Conservation (phyloP, 2,888 invertebrate species). For the Leucania comma region DNA sequence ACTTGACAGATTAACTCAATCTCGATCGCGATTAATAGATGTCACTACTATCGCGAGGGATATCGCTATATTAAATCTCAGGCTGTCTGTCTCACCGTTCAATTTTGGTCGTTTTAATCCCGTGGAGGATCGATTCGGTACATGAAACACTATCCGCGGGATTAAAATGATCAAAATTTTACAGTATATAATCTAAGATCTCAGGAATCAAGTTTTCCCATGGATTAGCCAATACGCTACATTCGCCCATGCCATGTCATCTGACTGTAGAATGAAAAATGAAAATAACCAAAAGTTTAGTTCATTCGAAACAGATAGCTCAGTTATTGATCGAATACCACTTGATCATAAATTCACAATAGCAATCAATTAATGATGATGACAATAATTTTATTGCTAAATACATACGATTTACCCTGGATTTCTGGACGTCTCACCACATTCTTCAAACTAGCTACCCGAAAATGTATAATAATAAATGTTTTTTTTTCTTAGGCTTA, state of each 20-base stretch:
- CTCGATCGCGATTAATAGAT: slow-evolving; percentile 22
- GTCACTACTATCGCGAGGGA: slow-evolving; percentile 5
- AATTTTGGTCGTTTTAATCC: too few species aligned
- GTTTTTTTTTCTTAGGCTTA: slow-evolving; percentile 62
- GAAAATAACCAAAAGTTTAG: background rate
- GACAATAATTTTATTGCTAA: background rate
- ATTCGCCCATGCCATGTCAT: background rate
- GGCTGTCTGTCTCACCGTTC: too few species aligned
- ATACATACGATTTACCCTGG: background rate
- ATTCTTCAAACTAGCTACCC: background rate
- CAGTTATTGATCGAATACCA: background rate
- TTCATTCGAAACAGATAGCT: background rate
- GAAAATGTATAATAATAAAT: background rate
- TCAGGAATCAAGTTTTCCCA: background rate
- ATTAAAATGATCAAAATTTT: too few species aligned
- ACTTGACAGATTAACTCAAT: background rate
- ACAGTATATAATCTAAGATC: too few species aligned
- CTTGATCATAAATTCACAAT: too few species aligned
- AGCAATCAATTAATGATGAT: too few species aligned
- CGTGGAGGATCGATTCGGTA: too few species aligned
- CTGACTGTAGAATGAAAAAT: background rate
- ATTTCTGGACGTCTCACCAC: background rate
- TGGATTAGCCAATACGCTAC: background rate
- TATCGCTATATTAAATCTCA: background rate
- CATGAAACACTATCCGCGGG: too few species aligned